These are phyloP conservation scores for Smittia sp. DNA, from an alignment of 2,888 invertebrate genomes.

Conservation along the genomic window DNA sequence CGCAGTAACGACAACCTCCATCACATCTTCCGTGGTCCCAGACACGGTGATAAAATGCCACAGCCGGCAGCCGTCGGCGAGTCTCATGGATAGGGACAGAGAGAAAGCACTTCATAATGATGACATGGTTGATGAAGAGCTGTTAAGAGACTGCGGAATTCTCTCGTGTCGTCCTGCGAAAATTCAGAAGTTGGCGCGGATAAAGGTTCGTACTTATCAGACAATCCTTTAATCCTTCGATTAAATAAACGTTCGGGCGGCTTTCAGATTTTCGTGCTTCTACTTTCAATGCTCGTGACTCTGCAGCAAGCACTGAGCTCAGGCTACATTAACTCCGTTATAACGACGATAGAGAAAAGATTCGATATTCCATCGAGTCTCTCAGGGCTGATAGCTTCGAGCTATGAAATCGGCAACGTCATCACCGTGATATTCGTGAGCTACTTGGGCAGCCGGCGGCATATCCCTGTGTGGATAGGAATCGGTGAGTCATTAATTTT, in stretches of 20 bases:
- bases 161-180: conserved; percentile 79
- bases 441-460: conserved; percentile 86
- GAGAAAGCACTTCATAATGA: conserved; percentile 44
- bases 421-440: conserved; percentile 94
- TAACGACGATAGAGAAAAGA: conserved; percentile 94
- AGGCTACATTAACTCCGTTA: conserved; percentile 91
- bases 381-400: conserved; percentile 89
- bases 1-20: conserved; percentile 44
- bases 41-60: conserved; percentile 65
- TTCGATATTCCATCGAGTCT: conserved; percentile 91
- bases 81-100: conserved; percentile 70
- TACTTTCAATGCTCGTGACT: conserved; percentile 85
- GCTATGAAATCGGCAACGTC: conserved; percentile 93
- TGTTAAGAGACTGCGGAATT: conserved; percentile 79
- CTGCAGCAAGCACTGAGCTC: conserved; percentile 87
- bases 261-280: conserved; percentile 83
- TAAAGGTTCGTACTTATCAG: conserved; percentile 61
- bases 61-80: conserved; percentile 76
- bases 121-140: conserved; percentile 67
- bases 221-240: too few species aligned
- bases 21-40: conserved; percentile 49
- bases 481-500: conserved; percentile 59
- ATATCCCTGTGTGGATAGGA: conserved; percentile 93
- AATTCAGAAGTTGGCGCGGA: conserved; percentile 84
- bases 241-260: too few species aligned